Conservation (phyloP, 1,140 invertebrate species). For the Telenomus remus region DNA sequence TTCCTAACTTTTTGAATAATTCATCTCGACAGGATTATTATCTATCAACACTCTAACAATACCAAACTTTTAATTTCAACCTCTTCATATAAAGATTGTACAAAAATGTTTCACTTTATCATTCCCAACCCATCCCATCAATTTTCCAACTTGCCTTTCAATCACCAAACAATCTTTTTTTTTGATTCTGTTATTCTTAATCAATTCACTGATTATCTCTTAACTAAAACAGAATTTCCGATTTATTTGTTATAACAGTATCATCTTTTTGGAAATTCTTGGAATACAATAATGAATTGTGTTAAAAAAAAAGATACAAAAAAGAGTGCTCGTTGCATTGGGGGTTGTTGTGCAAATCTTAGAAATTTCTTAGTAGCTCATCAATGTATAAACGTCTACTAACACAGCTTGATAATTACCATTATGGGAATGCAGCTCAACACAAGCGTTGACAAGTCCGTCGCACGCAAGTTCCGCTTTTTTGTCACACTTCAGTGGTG, state of each 20-base stretch:
- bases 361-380: slow-evolving; percentile 45
- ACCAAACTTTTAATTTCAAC: slow-evolving; percentile 52
- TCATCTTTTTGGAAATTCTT: too few relatives aligned
- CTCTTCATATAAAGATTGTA: slow-evolving; percentile 34
- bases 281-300: too few relatives aligned
- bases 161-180: too few relatives aligned
- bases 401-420: slow-evolving; percentile 50
- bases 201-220: too few relatives aligned
- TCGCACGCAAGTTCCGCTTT: slow-evolving; percentile 53
- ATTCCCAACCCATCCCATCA: slow-evolving; percentile 3
- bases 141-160: too few relatives aligned
- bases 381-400: slow-evolving; percentile 35
- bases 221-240: too few relatives aligned
- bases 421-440: slow-evolving; percentile 53
- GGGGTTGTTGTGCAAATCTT: slow-evolving; percentile 36
- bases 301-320: too few relatives aligned
- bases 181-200: too few relatives aligned
- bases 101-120: slow-evolving; percentile 35
- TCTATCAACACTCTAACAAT: slow-evolving; percentile 52
- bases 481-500: slow-evolving; percentile 43
- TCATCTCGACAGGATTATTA: slow-evolving; percentile 59
- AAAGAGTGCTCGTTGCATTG: slow-evolving; percentile 23
- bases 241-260: too few relatives aligned
- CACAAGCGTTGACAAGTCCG: slow-evolving; percentile 47
- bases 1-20: slow-evolving; percentile 61